These are phyloP conservation scores for Volucella inflata DNA, from an alignment of 2,888 invertebrate genomes.

Conservation along the genomic window DNA sequence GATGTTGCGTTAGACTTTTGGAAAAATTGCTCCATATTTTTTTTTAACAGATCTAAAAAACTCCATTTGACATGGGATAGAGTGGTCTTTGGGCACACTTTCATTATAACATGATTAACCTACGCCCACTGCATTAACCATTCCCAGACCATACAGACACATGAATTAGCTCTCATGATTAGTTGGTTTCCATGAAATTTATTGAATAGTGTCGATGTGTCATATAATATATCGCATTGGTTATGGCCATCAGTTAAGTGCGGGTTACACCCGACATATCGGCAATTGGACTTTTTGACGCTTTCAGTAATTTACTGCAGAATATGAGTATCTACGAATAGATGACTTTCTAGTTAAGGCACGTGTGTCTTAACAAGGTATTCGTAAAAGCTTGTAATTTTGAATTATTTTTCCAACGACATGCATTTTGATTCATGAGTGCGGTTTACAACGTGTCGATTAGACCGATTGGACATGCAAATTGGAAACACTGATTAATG, in stretches of 20 bases:
- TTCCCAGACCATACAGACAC: conserved; percentile 30
- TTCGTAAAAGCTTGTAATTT: no score
- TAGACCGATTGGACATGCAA: neutral
- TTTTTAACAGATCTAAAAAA: neutral
- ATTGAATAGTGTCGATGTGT: conserved; percentile 26
- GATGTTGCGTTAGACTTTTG: conserved; percentile 18
- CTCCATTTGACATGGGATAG: conserved; percentile 1
- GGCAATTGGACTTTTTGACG: no score
- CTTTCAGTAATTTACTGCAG: no score
- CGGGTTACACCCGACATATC: neutral
- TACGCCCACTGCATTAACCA: conserved; percentile 50
- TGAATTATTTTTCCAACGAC: neutral
- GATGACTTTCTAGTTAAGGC: no score
- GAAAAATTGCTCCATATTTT: conserved; percentile 2
- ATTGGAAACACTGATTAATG: neutral
- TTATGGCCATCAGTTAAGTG: conserved; percentile 4
- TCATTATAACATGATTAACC: conserved; percentile 35
- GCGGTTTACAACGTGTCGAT: neutral
- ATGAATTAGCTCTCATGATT: neutral
- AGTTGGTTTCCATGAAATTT: conserved; percentile 39
- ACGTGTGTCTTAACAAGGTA: no score
- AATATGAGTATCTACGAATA: no score
- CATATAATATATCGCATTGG: conserved; percentile 12
- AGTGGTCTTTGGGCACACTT: conserved; percentile 8
- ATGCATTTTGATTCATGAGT: neutral